These are phyloP conservation scores for Forbesichthys papilliferus DNA, from an alignment of 2,113 vertebrate species.

Conservation along the genomic window DNA sequence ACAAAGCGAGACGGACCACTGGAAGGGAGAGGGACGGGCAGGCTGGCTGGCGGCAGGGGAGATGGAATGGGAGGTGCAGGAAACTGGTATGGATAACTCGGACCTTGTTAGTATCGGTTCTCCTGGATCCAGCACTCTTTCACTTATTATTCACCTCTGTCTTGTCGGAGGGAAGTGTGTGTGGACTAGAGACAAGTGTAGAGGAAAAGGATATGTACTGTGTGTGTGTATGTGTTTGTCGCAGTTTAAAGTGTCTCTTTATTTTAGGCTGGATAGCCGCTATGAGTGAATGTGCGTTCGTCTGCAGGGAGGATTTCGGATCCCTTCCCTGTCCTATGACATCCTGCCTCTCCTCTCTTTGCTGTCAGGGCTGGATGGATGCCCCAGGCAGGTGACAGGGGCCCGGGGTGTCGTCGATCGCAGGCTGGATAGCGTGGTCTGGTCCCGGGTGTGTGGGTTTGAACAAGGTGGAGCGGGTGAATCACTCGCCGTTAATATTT, in stretches of 20 bases:
- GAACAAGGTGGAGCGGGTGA: conserved; percentile 38
- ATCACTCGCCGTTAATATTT: conserved; percentile 73
- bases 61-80: conserved; percentile 14
- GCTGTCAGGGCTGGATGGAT: not conserved
- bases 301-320: not conserved
- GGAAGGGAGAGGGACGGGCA: not conserved
- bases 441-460: conserved; percentile 47
- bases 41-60: conserved; percentile 15
- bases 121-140: conserved; percentile 65
- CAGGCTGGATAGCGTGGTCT: conserved; percentile 13
- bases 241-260: conserved; percentile 39
- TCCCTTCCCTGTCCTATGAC: conserved; percentile 9
- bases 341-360: no score
- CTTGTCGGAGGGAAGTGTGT: conserved; percentile 22
- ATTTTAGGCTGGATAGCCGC: conserved; percentile 18
- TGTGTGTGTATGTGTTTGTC: conserved; percentile 8
- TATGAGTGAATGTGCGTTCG: conserved; percentile 21
- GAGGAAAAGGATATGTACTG: conserved; percentile 1
- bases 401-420: not conserved
- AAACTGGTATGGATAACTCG: conserved; percentile 55
- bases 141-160: conserved; percentile 73
- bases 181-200: not conserved
- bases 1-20: conserved; percentile 3
- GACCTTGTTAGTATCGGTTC: conserved; percentile 77
- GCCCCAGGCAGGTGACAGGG: conserved; percentile 14